Evolutionary conservation across 2,797 vertebrate genomes (phyloP).

Genomic region (Silurus lanzhouensis): DNA sequence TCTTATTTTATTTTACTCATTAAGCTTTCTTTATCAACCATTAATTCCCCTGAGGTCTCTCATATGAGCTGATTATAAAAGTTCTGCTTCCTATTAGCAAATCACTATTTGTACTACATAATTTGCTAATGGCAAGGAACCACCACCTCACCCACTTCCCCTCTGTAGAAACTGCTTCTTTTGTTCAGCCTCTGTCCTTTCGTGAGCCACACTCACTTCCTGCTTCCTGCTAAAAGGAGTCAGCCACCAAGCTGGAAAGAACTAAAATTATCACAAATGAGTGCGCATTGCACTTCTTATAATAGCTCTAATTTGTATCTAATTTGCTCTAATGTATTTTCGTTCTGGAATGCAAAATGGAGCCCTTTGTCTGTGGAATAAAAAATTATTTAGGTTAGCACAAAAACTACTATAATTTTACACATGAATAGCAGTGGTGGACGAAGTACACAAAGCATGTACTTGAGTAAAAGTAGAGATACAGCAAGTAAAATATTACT

Average conservation of each 20-base stretch:
- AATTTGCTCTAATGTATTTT: no score
- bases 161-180: slow-evolving; percentile 68
- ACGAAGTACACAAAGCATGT: no score
- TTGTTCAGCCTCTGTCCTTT: slow-evolving; percentile 72
- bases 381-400: no score
- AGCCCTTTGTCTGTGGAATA: no score
- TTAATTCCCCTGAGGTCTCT: not conserved
- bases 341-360: no score
- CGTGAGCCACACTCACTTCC: slow-evolving; percentile 74
- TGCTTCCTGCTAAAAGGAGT: slow-evolving; percentile 67
- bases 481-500: no score
- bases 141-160: slow-evolving; percentile 75
- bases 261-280: slow-evolving; percentile 71
- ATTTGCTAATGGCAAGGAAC: slow-evolving; percentile 69
- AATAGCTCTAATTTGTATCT: slow-evolving; percentile 67
- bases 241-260: slow-evolving; percentile 61
- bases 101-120: slow-evolving; percentile 67
- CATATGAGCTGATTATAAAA: not conserved
- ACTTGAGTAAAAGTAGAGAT: no score
- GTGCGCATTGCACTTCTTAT: slow-evolving; percentile 66
- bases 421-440: no score
- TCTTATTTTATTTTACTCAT: no score
- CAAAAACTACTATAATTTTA: no score
- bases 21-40: not conserved
- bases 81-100: slow-evolving; percentile 52